phyloP scores from a whole-genome alignment of 2,113 vertebrate genomes.

The Pimephales promelas region DNA sequence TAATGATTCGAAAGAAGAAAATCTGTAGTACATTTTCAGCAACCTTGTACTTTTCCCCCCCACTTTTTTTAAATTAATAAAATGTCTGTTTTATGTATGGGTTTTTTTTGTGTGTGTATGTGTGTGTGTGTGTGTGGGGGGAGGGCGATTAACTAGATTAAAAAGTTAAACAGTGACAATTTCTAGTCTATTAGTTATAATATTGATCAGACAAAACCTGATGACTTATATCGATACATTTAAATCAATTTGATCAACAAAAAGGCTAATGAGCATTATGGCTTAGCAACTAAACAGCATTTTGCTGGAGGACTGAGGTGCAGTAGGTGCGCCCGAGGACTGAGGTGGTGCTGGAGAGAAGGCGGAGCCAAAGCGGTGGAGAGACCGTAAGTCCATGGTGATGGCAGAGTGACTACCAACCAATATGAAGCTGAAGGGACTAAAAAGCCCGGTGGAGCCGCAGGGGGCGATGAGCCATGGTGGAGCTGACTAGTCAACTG shows the following conservation, averaged over 20 bases:
- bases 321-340: too few species aligned
- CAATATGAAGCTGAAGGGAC: too few species aligned
- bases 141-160: not conserved
- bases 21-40: conserved; percentile 37
- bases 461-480: too few species aligned
- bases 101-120: not conserved
- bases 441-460: too few species aligned
- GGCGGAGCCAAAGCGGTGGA: too few species aligned
- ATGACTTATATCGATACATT: not conserved
- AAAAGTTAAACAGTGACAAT: not conserved
- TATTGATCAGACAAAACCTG: not conserved
- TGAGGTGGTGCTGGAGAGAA: too few species aligned
- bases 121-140: too few species aligned
- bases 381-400: too few species aligned
- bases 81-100: conserved; percentile 35
- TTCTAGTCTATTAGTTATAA: not conserved
- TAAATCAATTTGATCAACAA: not conserved
- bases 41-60: conserved; percentile 37
- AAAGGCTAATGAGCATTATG: not conserved
- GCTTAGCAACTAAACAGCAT: too few species aligned
- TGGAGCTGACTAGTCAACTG: too few species aligned
- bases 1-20: conserved; percentile 27
- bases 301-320: too few species aligned
- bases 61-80: conserved; percentile 55
- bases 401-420: too few species aligned